These are phyloP conservation scores for Nomada lathburiana DNA, from an alignment of 2,888 invertebrate species.

Conservation along the genomic window DNA sequence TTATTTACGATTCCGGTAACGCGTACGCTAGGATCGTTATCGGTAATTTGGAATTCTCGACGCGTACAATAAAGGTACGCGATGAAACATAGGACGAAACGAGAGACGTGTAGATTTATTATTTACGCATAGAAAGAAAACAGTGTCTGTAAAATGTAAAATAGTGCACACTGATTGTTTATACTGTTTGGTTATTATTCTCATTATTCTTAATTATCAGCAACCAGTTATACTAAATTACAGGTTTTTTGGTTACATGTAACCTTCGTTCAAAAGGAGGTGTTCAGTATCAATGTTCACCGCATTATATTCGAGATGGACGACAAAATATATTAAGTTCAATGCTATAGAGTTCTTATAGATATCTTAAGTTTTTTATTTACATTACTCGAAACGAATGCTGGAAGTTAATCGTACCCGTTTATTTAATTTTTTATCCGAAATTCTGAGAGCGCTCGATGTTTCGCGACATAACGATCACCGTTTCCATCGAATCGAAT, in stretches of 20 bases:
- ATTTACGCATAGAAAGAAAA: not conserved
- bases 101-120: not conserved
- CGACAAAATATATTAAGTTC: not conserved
- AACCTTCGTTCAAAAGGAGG: not conserved
- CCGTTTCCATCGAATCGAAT: slow-evolving; percentile 44
- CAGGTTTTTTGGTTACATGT: slow-evolving; percentile 47
- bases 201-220: slow-evolving; percentile 56
- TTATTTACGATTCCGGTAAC: slow-evolving; percentile 35
- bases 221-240: slow-evolving; percentile 37
- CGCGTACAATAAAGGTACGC: not conserved
- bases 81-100: slow-evolving; percentile 2
- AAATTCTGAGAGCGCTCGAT: not conserved
- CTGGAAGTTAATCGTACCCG: not conserved
- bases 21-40: not conserved
- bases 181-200: slow-evolving; percentile 26
- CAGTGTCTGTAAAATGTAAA: not conserved
- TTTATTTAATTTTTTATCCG: not conserved
- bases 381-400: not conserved
- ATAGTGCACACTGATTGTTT: slow-evolving; percentile 31
- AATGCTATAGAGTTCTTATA: not conserved
- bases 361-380: too few relatives aligned
- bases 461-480: slow-evolving; percentile 32
- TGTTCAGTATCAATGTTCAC: not conserved
- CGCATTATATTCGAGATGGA: too few relatives aligned
- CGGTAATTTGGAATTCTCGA: slow-evolving; percentile 1